Evolutionary conservation across 2,888 invertebrate genomes (phyloP).

Genomic region (Pseudeuparius sepicola): DNA sequence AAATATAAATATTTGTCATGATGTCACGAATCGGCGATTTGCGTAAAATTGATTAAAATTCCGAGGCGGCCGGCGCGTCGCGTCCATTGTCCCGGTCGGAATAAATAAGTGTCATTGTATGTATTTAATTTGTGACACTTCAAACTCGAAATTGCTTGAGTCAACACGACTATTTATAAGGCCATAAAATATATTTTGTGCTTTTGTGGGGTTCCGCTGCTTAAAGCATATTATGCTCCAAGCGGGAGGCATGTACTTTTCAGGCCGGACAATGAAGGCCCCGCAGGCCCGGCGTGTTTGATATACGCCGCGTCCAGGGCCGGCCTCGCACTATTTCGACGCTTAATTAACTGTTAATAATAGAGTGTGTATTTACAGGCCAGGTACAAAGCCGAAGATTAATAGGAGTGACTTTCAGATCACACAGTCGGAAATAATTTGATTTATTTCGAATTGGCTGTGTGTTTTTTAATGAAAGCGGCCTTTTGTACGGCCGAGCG

Average conservation of each 20-base stretch:
- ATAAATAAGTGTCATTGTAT: too few species aligned
- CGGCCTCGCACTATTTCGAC: conserved; percentile 19
- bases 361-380: background rate
- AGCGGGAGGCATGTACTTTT: conserved; percentile 38
- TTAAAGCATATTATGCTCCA: conserved; percentile 18
- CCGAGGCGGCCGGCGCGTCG: too few species aligned
- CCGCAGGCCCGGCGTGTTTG: conserved; percentile 36
- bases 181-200: conserved; percentile 33
- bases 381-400: background rate
- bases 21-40: too few species aligned
- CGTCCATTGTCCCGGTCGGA: too few species aligned
- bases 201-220: conserved; percentile 28
- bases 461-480: too few species aligned
- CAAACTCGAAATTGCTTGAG: conserved; percentile 23
- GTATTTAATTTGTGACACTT: conserved; percentile 25
- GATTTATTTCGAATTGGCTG: too few species aligned
- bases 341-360: background rate
- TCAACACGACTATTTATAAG: conserved; percentile 27
- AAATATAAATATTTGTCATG: too few species aligned
- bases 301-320: conserved; percentile 35
- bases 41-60: too few species aligned
- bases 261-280: conserved; percentile 37
- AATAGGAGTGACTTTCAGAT: too few species aligned
- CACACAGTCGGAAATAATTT: too few species aligned
- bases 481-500: too few species aligned